Evolutionary conservation across 1,140 invertebrate species (phyloP).

Genomic region (Caenorhabditis inopinata): DNA sequence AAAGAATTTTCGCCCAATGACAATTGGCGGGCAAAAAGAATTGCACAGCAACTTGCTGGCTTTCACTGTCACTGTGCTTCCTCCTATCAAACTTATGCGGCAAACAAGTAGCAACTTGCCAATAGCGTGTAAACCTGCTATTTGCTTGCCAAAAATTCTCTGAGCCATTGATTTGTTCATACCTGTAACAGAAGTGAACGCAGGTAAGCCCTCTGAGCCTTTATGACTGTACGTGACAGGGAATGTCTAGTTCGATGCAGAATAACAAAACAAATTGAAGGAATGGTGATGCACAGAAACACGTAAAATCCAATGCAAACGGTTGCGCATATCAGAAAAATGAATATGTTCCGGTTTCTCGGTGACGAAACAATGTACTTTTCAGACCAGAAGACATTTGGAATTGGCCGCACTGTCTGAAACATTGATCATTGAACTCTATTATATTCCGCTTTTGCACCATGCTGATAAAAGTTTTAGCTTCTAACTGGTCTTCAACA

Average conservation of each 20-base stretch:
- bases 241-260: not conserved
- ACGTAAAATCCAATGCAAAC: not conserved
- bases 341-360: not conserved
- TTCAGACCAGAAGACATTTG: not conserved
- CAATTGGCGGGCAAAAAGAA: too few species aligned
- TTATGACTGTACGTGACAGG: not conserved
- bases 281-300: not conserved
- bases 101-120: too few species aligned
- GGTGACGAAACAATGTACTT: slow-evolving; percentile 17
- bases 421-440: not conserved
- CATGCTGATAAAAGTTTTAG: not conserved
- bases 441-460: not conserved
- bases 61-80: too few species aligned
- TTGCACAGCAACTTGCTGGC: too few species aligned
- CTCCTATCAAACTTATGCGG: too few species aligned
- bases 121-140: too few species aligned
- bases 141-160: too few species aligned
- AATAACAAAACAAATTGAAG: not conserved
- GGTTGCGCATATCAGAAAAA: not conserved
- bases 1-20: too few species aligned
- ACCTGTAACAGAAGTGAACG: not conserved
- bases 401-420: not conserved
- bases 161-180: too few species aligned
- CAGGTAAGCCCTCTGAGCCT: slow-evolving; percentile 5
- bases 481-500: not conserved